phyloP scores from a whole-genome alignment of 2,888 invertebrate genomes.

The Sipha maydis region DNA sequence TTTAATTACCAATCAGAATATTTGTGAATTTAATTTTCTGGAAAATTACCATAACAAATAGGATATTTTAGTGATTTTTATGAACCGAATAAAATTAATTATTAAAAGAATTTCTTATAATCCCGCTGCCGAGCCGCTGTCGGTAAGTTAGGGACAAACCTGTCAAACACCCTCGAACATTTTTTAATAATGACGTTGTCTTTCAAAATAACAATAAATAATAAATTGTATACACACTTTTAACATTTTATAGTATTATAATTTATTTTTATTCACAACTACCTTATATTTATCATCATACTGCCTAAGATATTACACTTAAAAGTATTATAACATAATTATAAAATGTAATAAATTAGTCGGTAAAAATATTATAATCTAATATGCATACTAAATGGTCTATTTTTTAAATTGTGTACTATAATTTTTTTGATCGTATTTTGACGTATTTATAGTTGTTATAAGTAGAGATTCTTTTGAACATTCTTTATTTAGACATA shows the following conservation, averaged over 20 bases:
- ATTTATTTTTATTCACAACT: conserved; percentile 17
- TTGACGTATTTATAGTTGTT: background rate
- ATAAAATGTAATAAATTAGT: background rate
- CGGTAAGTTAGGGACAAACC: conserved; percentile 27
- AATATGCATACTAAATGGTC: background rate
- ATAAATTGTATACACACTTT: conserved; percentile 9
- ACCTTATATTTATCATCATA: background rate
- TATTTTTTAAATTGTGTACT: background rate
- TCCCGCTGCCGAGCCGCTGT: background rate
- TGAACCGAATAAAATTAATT: conserved; percentile 54
- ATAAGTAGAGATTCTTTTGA: background rate
- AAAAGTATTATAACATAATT: background rate
- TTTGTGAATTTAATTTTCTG: conserved; percentile 45
- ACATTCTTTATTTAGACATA: background rate
- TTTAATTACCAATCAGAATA: conserved; percentile 48
- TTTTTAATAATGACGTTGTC: conserved; percentile 39
- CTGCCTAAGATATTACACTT: background rate
- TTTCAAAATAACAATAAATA: conserved; percentile 43
- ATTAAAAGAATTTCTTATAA: conserved; percentile 24
- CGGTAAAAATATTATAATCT: background rate
- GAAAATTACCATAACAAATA: conserved; percentile 54
- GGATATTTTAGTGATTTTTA: conserved; percentile 44
- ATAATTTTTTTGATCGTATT: background rate
- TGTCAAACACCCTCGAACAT: conserved; percentile 30
- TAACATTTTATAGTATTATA: conserved; percentile 21